Percentiles rank a stretch among this genome's conserved stretches.
Conservation (phyloP, 2,888 invertebrate genomes). For the Lycocerus yunnanus region DNA sequence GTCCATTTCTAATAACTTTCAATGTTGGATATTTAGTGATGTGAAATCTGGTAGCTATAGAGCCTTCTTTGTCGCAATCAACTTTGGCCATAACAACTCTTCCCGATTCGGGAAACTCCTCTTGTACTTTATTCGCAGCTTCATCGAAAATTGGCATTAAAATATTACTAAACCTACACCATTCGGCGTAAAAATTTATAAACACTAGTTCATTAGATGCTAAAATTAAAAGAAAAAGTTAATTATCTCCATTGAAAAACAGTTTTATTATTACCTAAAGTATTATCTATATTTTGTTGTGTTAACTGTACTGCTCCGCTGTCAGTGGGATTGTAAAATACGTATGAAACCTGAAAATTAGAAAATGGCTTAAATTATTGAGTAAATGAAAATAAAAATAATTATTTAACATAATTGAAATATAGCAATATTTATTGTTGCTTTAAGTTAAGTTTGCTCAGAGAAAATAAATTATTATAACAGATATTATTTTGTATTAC, state of each 20-base stretch:
- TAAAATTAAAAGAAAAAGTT: conserved; percentile 59
- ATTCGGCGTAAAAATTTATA: conserved; percentile 99
- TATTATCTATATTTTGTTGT: conserved; percentile 81
- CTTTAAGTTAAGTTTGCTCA: no score
- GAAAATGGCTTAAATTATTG: background rate
- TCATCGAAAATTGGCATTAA: conserved; percentile 96
- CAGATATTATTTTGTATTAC: no score
- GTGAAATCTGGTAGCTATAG: conserved; percentile 87
- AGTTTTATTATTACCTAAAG: conserved; percentile 69
- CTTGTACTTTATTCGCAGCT: conserved; percentile 83
- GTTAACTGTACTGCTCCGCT: conserved; percentile 83
- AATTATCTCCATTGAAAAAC: background rate
- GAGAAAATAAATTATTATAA: no score
- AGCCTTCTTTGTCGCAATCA: conserved; percentile 93
- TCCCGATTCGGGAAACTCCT: conserved; percentile 78
- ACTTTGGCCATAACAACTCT: conserved; percentile 94
- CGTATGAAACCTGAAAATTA: conserved; percentile 56
- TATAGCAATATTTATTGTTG: no score
- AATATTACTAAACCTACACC: conserved; percentile 98
- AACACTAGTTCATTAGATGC: conserved; percentile 96
- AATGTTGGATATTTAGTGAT: conserved; percentile 98
- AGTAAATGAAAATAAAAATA: no score
- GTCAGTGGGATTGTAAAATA: conserved; percentile 76
- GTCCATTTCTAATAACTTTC: conserved; percentile 90
- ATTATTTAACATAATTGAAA: no score